Evolutionary conservation across 23 tunicate genomes (phyloP), one percentile per base, ranked within the genome.

Genomic region (Halocynthia roretzi): DNA sequence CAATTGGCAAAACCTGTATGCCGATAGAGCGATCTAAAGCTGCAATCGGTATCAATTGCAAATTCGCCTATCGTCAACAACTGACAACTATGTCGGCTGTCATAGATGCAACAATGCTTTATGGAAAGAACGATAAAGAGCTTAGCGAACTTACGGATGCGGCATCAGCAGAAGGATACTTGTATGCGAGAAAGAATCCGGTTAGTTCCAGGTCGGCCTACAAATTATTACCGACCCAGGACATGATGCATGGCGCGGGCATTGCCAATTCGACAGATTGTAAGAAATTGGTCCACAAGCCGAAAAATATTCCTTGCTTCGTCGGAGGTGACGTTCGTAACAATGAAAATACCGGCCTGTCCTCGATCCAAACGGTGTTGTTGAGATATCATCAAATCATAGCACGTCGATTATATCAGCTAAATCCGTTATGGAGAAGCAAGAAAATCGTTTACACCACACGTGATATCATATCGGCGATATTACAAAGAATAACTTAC

Each of bases 301-400:
- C 96, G 14, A 50, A 67, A 10, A 58, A 80, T 52, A 15, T 65
- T 18, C 82, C 88, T 54, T 89, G 96, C 78, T 83, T 62, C 52
- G 96, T 89, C 7, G 82, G 88, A 67, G 98, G 98, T 49, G 98
- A 93, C 67, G 61, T 66, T 10, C 71, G 98, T 54, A 84, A 57
- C 5, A 86, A 86, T 77, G 98, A 93, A 83, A 93, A 93, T 70
- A 56, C 72, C 57, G 98, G 81, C 19, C 80, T 93, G 75, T 48
- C 66, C 9, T 71, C 98, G 7, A 85, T 81, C 64, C 98, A 93
- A 56, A 93, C 98, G 10, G 53, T 86, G 7, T 74, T 84, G 76
- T 73, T 85, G 79, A 78, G 84, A 7, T 80, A 93, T 19, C 98
- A 93, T 68, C 86, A 93, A 67, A 62, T 51, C 23, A 62, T 93